Evolutionary conservation across 2,888 invertebrate species (phyloP), one percentile per base, ranked within the genome.

Genomic region (Artemia sp.): DNA sequence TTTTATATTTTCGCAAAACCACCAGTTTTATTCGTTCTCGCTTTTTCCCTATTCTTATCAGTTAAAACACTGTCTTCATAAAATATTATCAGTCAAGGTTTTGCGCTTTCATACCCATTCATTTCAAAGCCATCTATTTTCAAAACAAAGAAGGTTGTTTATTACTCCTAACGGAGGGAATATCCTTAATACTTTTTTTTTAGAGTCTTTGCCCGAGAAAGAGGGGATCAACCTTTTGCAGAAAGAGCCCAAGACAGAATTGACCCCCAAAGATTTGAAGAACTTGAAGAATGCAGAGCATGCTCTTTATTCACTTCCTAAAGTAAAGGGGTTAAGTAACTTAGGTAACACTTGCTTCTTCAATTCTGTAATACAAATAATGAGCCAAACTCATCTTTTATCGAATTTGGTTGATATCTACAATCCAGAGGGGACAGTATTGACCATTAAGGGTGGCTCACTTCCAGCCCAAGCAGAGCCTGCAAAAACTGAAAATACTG

Each of bases 261-360:
- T 58, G 2, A 58, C 64, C 8, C 64, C 24, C 24, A 58, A 58
- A 58, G 64, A 58, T 24, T 9, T 58, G 11, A 72, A 72, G 67
- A 70, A 72, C 24, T 72, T 70, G 38, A 68, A 70, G 14, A 71
- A 72, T 68, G 68, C 68, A 14, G 14, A 58, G 64, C 72, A 72
- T 19, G 71, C 70, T 50, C 70, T 72, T 52, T 71, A 70, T 11
- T 70, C 71, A 12, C 68, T 73, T 9, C 72, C 72, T 11, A 73
- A 73, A 70, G 74, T 73, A 1, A 73, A 74, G 80, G 96, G 96
- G 0, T 81, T 96, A 66, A 83, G 84, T 69, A 96, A 96, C 81
- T 81, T 95, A 76, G 95, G 96, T 68, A 96, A 96, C 78, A 96
- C 96, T 0, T 96, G 96, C 78, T 96, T 94, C 80, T 93, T 96